Evolutionary conservation across 2,797 vertebrate genomes (phyloP), one percentile per base, ranked within the genome.

Genomic region (Phrynocephalus forsythii): DNA sequence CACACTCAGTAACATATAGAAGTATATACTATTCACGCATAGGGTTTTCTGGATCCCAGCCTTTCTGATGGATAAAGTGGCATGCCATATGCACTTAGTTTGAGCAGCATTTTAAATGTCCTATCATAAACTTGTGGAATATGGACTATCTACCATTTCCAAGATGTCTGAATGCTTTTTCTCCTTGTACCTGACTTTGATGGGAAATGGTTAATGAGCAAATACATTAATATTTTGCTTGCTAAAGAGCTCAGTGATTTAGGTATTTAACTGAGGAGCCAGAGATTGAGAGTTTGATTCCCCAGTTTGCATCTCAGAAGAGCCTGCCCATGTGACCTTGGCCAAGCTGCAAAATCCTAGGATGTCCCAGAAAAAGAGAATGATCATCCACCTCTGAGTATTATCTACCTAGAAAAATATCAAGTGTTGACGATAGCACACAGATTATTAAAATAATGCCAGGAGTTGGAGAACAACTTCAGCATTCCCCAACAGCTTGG

Each of bases 51-150:
- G 60, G 30, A 44, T 38, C 24, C 30, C 48, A 69, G 48, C 10
- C 7, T 87, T 33, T 83, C 28, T 77, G 44, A 5, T 76, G n/a
- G 33, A 75, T 6, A 83, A 76, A 56, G 77, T 44, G 18, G 20
- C 7, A 56, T 79, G 48, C 28, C 50, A 71, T 75, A 30, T 7
- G 24, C 11, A 26, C 82, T 82, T 75, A 67, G 52, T 86, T 68
- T 56, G 5, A 81, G 48, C 38, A 63, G 5, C 81, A 67, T 67
- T 44, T 82, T 22, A 15, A 5, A 1, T 0, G 1, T 77, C 9
- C 72, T 75, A 6, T 48, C 44, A 6, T 48, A 68, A 69, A 83
- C 75, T 87, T 80, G 75, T 56, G 87, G 72, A 80, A 68, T 38
- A 85, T 1, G 60, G 60, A 63, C 60, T 18, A 63, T 63, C 60